Base-by-base conservation (phyloP, 2,113 vertebrate species). In the Pollachius pollachius region DNA sequence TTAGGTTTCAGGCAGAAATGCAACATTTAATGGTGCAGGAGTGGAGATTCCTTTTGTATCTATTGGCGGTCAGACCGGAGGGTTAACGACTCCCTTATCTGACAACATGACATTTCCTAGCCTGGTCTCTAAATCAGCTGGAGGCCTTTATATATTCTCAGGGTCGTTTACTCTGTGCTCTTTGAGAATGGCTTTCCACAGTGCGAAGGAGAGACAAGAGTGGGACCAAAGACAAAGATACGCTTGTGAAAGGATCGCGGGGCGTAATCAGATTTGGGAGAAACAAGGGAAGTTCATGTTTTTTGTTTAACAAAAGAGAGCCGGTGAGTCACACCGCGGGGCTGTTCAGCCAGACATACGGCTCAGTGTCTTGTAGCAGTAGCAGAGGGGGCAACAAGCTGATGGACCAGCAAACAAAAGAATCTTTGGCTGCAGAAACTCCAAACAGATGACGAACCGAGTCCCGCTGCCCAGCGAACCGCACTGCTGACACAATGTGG, bases 201-300 rank as follows among this genome's bases (percentile, higher is more conserved):
- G 56, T 11, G 30, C 19, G 19, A 62, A 25, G 12, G 12, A 34
- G 6, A 34, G 30, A 34, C 30, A 34, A 12, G 25, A 63, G 52
- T 73, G 54, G 41, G 41, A 48, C 41, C 41, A 57, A 52, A 12
- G 30, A 57, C 80, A 87, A 81, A 80, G 71, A 82, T 87, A 87
- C 75, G 76, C 25, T 68, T 12, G 6, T 64, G 62, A 30, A 48
- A 37, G 41, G 8, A 48, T 48, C 2, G 41, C 8, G 8, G 41
- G 9, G 67, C 63, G 84, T 79, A 74, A 81, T 82, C 52, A 65
- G 78, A 84, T 78, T 78, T 84, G 75, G 74, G 77, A 84, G 17
- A 85, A 85, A 86, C 78, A 89, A 77, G 12, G 18, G 72, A 48
- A 63, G 81, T 85, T 89, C 89, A 87, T 89, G 82, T 84, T 88